These are phyloP conservation scores for Pangasius krempfi DNA, from an alignment of 2,797 vertebrate species.

Conservation along the genomic window DNA sequence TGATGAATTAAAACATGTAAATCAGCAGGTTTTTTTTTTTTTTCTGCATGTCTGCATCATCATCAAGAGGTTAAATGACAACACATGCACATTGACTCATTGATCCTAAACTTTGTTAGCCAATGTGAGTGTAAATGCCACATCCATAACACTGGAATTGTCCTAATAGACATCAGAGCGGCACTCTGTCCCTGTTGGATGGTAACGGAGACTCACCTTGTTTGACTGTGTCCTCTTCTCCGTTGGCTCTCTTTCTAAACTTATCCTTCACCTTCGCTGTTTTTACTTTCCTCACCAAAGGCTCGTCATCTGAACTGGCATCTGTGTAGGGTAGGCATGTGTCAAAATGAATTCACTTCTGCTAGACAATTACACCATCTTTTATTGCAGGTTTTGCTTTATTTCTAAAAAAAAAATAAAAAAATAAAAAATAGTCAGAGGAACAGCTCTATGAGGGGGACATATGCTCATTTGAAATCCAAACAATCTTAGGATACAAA, in stretches of 20 bases:
- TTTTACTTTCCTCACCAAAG: constrained; percentile 30
- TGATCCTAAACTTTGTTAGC: neutral
- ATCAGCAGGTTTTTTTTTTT: neutral
- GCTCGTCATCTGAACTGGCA: constrained; percentile 40
- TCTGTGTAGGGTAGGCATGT: neutral
- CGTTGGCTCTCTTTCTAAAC: constrained; percentile 31
- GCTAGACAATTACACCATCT: neutral
- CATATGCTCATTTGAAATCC: too few species aligned
- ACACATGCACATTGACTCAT: neutral
- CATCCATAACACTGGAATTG: neutral
- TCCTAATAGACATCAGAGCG: neutral
- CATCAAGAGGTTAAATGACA: too few species aligned
- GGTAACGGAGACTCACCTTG: neutral
- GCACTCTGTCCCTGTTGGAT: neutral
- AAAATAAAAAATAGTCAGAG: too few species aligned
- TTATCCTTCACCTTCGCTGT: constrained; percentile 24
- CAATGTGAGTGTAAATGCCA: neutral
- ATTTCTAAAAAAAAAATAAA: neutral
- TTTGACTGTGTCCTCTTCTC: constrained; percentile 31
- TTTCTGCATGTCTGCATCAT: neutral
- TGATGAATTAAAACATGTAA: neutral
- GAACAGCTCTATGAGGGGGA: too few species aligned
- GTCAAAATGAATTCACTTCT: neutral
- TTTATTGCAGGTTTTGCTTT: neutral
- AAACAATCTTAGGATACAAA: too few species aligned